Conservation (phyloP, 2,888 invertebrate species). For the Dasypolia templi region DNA sequence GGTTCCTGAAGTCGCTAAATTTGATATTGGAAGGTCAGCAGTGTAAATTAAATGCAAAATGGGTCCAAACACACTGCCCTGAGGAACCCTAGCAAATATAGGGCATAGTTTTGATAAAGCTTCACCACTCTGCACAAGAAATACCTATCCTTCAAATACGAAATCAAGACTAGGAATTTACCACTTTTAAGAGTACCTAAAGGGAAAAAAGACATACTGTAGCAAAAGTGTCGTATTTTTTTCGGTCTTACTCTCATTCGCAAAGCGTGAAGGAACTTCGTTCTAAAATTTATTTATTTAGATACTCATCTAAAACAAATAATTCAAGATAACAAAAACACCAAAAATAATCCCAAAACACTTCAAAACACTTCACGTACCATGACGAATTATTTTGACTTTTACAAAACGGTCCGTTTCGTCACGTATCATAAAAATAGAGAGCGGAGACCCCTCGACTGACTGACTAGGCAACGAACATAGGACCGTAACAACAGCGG, state of each 20-base stretch:
- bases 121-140: background rate
- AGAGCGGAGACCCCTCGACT: slow-evolving; percentile 38
- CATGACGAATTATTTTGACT: slow-evolving; percentile 59
- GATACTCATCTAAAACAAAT: background rate
- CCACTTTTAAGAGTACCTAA: background rate
- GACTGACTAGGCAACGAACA: slow-evolving; percentile 74
- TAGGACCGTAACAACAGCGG: slow-evolving; percentile 73
- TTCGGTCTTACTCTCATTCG: background rate
- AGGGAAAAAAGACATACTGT: background rate
- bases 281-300: background rate
- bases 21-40: slow-evolving; percentile 1
- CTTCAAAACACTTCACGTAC: slow-evolving; percentile 21
- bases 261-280: background rate
- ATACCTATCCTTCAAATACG: too few relatives aligned
- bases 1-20: background rate
- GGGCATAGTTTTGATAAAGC: background rate
- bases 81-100: background rate
- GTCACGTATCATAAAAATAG: slow-evolving; percentile 67
- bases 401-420: slow-evolving; percentile 56
- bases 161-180: too few relatives aligned
- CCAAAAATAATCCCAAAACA: slow-evolving; percentile 4
- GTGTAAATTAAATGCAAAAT: background rate
- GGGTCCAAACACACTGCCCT: background rate
- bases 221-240: background rate
- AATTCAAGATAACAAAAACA: background rate